Evolutionary conservation across 2,797 vertebrate species (phyloP).

Genomic region (Rhinatrema bivittatum): DNA sequence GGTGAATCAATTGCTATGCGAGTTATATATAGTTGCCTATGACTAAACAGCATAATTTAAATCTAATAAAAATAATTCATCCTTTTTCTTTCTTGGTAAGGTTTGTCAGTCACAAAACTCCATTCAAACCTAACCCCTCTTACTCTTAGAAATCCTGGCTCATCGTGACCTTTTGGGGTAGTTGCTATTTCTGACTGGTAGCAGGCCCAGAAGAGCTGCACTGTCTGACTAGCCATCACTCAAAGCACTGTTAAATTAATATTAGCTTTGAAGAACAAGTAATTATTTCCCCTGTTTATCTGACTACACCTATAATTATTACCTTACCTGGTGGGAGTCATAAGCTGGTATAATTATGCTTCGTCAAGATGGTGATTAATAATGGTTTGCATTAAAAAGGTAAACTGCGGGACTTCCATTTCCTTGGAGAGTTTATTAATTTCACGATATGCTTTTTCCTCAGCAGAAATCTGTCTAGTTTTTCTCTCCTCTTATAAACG

Average conservation of each 20-base stretch:
- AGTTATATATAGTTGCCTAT: too few species aligned
- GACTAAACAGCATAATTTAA: too few species aligned
- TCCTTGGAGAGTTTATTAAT: conserved; percentile 35
- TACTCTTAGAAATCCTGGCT: too few species aligned
- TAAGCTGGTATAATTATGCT: conserved; percentile 55
- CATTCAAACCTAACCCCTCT: too few species aligned
- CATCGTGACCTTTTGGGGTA: too few species aligned
- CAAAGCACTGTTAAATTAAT: conserved; percentile 45
- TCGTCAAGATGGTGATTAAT: conserved; percentile 62
- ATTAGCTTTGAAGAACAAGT: conserved; percentile 42
- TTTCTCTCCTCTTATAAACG: conserved; percentile 6
- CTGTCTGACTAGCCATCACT: conserved; percentile 37
- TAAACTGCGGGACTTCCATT: conserved; percentile 30
- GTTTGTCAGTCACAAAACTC: too few species aligned
- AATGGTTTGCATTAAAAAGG: conserved; percentile 36
- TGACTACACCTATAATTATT: conserved; percentile 51
- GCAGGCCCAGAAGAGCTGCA: neutral
- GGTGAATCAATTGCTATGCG: too few species aligned
- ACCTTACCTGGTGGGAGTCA: conserved; percentile 52
- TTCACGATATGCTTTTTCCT: conserved; percentile 31
- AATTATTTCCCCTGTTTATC: conserved; percentile 50
- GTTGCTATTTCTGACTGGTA: conserved; percentile 1
- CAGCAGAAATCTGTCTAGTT: neutral
- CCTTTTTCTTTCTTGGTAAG: too few species aligned
- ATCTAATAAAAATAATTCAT: too few species aligned